A percentile compares a stretch with the other conserved stretches of the same genome.
Conservation (phyloP, 2,797 vertebrate species). For the Mycteria americana region DNA sequence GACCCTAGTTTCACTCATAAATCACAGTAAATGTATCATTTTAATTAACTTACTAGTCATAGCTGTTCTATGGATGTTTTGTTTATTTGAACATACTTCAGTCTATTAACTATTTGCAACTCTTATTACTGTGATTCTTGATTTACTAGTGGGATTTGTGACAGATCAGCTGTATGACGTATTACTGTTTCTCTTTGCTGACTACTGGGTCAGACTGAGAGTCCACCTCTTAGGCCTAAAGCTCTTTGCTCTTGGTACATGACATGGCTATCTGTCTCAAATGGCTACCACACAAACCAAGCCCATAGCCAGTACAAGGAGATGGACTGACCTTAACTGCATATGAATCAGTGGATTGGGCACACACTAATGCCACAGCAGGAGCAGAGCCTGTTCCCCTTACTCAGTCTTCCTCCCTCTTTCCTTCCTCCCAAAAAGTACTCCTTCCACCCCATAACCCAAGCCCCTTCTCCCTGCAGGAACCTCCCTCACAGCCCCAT, state of each 20-base stretch:
- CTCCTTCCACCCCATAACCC: neutral
- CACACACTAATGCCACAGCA: neutral
- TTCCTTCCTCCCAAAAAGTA: neutral
- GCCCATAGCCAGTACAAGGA: neutral
- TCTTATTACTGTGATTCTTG: neutral
- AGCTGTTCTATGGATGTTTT: neutral
- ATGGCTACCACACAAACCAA: neutral
- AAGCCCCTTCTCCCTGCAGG: neutral
- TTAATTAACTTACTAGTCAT: slow-evolving; percentile 15
- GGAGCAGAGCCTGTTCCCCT: neutral
- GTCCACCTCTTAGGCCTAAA: neutral
- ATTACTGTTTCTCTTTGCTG: neutral
- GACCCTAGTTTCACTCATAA: neutral
- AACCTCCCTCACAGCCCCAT: neutral
- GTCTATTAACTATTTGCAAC: neutral
- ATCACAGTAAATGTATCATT: slow-evolving; percentile 8
- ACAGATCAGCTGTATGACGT: neutral
- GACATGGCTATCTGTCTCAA: neutral
- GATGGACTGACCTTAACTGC: neutral
- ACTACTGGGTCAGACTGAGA: neutral
- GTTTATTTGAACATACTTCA: neutral
- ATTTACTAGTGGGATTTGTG: neutral
- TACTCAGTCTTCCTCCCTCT: neutral
- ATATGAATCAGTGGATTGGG: neutral
- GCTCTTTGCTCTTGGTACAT: neutral